A percentile compares a stretch with the other conserved stretches of the same genome.
Evolutionary conservation across 2,797 vertebrate species (phyloP).

Genomic region (Enteromius mattozi): DNA sequence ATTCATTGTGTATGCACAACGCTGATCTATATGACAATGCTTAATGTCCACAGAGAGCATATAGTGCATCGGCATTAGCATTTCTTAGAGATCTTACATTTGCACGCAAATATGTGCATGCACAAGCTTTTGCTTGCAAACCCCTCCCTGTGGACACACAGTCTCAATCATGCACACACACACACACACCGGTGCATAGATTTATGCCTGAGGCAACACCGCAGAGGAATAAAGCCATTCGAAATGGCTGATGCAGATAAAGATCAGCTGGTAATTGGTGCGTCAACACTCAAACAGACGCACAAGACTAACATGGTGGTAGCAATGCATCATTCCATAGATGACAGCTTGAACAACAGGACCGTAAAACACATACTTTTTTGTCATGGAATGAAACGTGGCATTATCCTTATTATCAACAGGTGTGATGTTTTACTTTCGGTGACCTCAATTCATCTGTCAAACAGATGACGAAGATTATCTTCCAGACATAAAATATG

Average conservation of each 20-base stretch:
- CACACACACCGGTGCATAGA: conserved; percentile 13
- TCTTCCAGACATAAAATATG: not conserved
- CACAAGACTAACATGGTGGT: conserved; percentile 1
- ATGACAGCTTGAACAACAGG: conserved; percentile 18
- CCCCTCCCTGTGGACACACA: conserved; percentile 14
- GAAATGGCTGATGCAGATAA: conserved; percentile 14
- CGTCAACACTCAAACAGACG: not conserved
- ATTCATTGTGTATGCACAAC: conserved; percentile 35
- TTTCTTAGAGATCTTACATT: conserved; percentile 24
- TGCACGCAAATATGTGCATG: conserved; percentile 34
- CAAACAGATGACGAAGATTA: not conserved
- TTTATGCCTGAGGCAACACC: conserved; percentile 20
- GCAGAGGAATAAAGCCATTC: not conserved
- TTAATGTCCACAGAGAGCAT: conserved; percentile 31
- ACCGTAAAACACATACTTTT: not conserved
- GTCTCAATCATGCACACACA: not conserved
- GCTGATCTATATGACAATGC: conserved; percentile 13
- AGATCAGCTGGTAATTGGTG: conserved; percentile 13
- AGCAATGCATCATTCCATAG: not conserved
- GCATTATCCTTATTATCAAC: not conserved
- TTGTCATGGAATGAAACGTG: conserved; percentile 3
- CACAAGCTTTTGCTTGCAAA: conserved; percentile 23
- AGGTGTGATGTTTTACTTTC: conserved; percentile 20
- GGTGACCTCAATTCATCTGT: conserved; percentile 1
- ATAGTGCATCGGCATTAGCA: conserved; percentile 12